phyloP scores from a whole-genome alignment of 2,113 vertebrate species.

The Suncus etruscus region DNA sequence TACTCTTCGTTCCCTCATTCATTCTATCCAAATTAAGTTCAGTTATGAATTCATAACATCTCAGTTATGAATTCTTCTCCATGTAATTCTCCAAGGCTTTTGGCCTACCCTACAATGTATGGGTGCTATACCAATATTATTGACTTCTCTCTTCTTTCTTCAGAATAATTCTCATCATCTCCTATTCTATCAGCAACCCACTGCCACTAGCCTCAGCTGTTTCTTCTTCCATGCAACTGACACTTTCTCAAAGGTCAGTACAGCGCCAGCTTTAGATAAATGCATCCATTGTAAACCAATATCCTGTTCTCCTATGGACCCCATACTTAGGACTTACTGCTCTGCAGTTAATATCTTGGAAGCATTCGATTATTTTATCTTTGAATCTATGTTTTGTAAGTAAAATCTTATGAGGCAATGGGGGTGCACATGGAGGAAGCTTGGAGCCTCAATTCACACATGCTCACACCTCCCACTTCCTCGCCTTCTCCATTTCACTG shows the following conservation, averaged over 20 bases:
- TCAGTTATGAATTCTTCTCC: neutral
- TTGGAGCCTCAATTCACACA: neutral
- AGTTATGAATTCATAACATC: neutral
- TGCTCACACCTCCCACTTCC: neutral
- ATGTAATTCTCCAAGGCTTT: neutral
- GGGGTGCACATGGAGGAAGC: neutral
- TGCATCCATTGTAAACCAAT: accelerated
- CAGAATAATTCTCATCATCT: neutral
- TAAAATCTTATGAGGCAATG: neutral
- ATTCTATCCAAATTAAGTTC: neutral
- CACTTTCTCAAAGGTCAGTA: neutral
- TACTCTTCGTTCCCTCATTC: neutral
- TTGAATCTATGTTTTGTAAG: neutral
- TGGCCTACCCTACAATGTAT: neutral
- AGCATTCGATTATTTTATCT: neutral
- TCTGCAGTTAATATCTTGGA: neutral
- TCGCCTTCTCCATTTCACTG: neutral
- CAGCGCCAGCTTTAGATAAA: neutral
- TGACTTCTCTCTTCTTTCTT: neutral
- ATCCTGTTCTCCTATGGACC: neutral
- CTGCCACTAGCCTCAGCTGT: neutral
- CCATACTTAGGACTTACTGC: neutral
- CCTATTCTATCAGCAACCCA: neutral
- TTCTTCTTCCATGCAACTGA: neutral
- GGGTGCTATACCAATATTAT: neutral